Evolutionary conservation across 1,140 invertebrate species (phyloP).

Genomic region (Papilio xuthus): DNA sequence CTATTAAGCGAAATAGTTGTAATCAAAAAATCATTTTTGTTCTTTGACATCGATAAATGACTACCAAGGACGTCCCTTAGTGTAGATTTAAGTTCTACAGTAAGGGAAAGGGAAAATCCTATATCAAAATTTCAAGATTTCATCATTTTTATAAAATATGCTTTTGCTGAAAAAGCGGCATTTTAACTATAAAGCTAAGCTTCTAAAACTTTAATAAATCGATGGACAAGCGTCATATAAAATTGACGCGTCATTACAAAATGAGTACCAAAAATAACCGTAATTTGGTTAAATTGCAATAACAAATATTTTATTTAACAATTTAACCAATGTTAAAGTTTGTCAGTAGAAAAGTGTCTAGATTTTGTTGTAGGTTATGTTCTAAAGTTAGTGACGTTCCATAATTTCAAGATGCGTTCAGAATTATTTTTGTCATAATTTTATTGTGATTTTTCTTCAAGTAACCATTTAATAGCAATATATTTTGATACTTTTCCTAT

Average conservation of each 20-base stretch:
- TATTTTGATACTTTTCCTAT: no score
- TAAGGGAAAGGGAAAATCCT: not conserved
- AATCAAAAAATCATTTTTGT: not conserved
- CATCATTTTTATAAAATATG: constrained; percentile 40
- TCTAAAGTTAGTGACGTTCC: not conserved
- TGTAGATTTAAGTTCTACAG: not conserved
- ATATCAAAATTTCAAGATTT: constrained; percentile 27
- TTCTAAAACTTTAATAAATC: constrained; percentile 61
- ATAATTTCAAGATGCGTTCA: not conserved
- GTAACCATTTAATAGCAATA: no score
- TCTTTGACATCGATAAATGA: not conserved
- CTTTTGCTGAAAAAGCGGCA: constrained; percentile 65
- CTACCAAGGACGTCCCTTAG: not conserved
- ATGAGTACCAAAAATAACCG: constrained; percentile 76
- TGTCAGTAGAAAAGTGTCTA: constrained; percentile 25
- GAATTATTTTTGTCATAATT: not conserved
- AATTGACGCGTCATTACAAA: constrained; percentile 72
- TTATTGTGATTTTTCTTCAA: not conserved
- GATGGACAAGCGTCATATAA: constrained; percentile 68
- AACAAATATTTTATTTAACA: constrained; percentile 18
- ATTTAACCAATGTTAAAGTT: constrained; percentile 33
- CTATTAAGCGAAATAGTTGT: not conserved
- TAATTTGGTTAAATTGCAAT: constrained; percentile 44
- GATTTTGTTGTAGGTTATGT: not conserved
- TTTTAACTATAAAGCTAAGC: constrained; percentile 71